Conservation (phyloP, 2,888 invertebrate species). For the Minunthozetes semirufus region DNA sequence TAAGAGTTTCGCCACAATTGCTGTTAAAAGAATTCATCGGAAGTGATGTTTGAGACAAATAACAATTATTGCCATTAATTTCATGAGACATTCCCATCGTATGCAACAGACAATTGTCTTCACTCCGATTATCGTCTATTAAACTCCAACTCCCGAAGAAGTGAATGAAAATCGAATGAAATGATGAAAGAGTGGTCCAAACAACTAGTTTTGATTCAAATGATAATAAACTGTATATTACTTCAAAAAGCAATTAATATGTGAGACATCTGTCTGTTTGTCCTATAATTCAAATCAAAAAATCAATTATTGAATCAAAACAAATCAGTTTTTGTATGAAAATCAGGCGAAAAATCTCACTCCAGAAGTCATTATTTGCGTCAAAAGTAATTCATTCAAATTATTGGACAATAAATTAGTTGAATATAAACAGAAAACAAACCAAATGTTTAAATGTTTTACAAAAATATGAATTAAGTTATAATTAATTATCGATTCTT, state of each 20-base stretch:
- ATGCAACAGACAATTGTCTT: background rate
- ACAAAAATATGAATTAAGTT: background rate
- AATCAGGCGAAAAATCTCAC: background rate
- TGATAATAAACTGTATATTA: background rate
- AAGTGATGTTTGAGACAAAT: background rate
- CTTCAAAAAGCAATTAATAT: background rate
- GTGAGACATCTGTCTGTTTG: no score
- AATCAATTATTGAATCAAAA: background rate
- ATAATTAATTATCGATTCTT: background rate
- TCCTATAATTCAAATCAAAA: background rate
- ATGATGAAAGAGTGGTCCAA: background rate
- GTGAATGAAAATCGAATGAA: background rate
- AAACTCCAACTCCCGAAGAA: background rate
- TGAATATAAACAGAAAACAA: background rate
- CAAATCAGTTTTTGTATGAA: background rate
- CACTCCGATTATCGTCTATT: background rate
- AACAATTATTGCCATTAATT: conserved; percentile 28
- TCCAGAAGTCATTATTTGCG: background rate
- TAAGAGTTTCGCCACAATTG: background rate
- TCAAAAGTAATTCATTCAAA: background rate
- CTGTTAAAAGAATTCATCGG: background rate
- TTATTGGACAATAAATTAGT: background rate
- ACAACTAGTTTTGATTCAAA: background rate
- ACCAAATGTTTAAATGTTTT: background rate
- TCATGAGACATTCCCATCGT: conserved; percentile 19